Conservation (phyloP, 2,113 vertebrate genomes). For the Brachyhypopomus gauderio region DNA sequence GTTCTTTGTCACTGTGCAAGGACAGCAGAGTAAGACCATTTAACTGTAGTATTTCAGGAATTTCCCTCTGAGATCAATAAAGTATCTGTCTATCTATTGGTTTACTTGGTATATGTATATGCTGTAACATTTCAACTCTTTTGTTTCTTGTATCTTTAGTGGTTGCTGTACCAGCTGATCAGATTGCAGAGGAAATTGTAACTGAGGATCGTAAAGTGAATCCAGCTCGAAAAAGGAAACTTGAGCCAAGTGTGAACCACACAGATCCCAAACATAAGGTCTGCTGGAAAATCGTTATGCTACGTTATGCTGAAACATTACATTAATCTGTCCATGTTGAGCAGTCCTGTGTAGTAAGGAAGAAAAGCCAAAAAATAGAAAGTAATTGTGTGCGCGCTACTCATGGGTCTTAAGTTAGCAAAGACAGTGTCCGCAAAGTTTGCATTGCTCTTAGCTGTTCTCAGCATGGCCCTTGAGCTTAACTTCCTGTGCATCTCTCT, state of each 20-base stretch:
- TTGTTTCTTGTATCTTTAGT: slow-evolving; percentile 66
- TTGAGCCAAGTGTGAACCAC: slow-evolving; percentile 62
- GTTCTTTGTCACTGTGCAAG: slow-evolving; percentile 75
- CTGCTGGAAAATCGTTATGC: background rate
- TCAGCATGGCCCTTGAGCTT: no score
- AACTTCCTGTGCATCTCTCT: background rate
- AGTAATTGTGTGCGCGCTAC: no score
- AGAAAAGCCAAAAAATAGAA: no score
- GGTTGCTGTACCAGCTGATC: slow-evolving; percentile 82
- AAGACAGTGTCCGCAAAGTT: no score
- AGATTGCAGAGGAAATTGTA: slow-evolving; percentile 79
- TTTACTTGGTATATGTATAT: background rate
- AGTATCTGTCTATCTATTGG: no score
- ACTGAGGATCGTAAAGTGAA: slow-evolving; percentile 69
- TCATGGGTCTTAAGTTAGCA: no score
- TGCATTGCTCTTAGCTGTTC: no score
- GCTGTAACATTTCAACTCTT: background rate
- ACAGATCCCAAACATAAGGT: slow-evolving; percentile 28
- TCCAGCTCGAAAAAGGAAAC: slow-evolving; percentile 74
- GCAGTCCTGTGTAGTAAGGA: no score
- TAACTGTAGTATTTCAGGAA: background rate
- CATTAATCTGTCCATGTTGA: no score
- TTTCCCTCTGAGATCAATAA: no score
- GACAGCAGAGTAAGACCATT: slow-evolving; percentile 71
- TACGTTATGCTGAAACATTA: background rate